phyloP scores from a whole-genome alignment of 2,888 invertebrate genomes.

The Tipula unca region DNA sequence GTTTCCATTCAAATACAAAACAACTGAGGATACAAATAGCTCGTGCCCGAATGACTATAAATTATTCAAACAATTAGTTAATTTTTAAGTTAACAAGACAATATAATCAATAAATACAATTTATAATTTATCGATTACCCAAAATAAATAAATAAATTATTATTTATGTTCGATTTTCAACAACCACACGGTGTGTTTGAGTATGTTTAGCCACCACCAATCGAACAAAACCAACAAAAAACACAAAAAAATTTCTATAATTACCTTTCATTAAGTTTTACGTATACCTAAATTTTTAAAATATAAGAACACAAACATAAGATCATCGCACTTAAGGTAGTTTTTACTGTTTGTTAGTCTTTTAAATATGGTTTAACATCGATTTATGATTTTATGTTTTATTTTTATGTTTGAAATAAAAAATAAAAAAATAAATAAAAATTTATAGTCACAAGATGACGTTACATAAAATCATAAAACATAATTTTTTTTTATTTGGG shows the following conservation, averaged over 20 bases:
- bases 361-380: neutral
- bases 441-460: conserved; percentile 8
- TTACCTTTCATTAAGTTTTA: neutral
- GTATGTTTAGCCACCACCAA: neutral
- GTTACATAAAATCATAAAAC: neutral
- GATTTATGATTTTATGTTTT: neutral
- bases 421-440: neutral
- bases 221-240: neutral
- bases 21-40: neutral
- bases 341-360: neutral
- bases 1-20: neutral
- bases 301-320: neutral
- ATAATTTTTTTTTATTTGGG: conserved; percentile 14
- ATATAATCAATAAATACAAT: neutral
- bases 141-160: too few species aligned
- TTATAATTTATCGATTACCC: neutral
- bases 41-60: neutral
- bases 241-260: neutral
- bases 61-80: neutral
- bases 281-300: neutral
- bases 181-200: neutral
- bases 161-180: neutral
- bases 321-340: conserved; percentile 14
- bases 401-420: neutral
- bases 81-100: neutral